These are phyloP conservation scores for Dolichopus griseipennis DNA, from an alignment of 2,888 invertebrate genomes.

Conservation along the genomic window DNA sequence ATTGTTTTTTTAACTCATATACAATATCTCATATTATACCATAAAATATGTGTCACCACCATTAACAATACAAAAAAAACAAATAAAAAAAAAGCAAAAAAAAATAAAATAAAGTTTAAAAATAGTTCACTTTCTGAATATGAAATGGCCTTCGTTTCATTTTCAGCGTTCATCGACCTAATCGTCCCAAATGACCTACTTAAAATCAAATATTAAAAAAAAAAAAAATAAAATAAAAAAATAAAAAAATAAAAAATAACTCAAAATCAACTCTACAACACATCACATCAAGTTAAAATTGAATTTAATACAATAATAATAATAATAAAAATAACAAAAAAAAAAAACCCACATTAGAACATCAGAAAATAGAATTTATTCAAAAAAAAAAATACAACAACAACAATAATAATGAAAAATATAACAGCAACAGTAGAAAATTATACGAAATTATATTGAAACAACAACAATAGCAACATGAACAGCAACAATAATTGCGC, in stretches of 20 bases:
- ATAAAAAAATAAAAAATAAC: background rate
- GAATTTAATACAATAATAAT: background rate
- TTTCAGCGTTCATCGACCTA: slow-evolving; percentile 28
- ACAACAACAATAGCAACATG: too few species aligned
- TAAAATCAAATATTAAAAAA: slow-evolving; percentile 14
- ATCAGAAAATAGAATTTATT: too few species aligned
- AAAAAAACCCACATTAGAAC: too few species aligned
- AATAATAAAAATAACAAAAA: too few species aligned
- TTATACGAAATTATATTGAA: too few species aligned
- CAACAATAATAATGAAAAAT: too few species aligned
- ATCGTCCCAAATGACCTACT: slow-evolving; percentile 28
- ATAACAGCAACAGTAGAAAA: too few species aligned
- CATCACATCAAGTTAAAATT: background rate
- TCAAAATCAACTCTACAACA: background rate
- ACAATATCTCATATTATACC: background rate
- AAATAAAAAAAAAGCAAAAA: too few species aligned
- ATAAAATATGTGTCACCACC: background rate
- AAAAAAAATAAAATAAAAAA: background rate
- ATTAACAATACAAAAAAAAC: background rate
- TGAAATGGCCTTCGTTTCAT: slow-evolving; percentile 28
- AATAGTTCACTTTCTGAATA: background rate
- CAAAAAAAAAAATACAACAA: too few species aligned
- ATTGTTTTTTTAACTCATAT: background rate
- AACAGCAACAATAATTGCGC: too few species aligned
- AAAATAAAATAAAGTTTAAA: background rate